Evolutionary conservation across 2,888 invertebrate species (phyloP).

Genomic region (Notodonta dromedarius): DNA sequence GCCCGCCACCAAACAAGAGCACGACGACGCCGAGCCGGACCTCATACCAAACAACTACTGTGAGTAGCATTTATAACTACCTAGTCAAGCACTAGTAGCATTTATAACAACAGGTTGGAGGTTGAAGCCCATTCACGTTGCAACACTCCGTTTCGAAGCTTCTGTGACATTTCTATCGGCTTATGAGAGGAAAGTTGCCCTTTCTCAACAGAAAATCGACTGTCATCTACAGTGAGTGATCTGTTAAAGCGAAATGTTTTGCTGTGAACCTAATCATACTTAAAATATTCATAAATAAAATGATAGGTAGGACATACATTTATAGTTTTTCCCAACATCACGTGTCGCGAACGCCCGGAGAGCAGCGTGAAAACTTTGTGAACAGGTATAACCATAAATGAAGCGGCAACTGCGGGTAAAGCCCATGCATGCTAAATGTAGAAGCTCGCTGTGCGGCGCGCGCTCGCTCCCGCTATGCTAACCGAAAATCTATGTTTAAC

Average conservation of each 20-base stretch:
- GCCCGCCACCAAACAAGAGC: conserved; percentile 45
- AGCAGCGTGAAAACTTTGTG: not conserved
- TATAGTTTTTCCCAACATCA: not conserved
- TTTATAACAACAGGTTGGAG: too few species aligned
- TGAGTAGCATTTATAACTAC: conserved; percentile 39
- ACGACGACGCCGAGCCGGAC: conserved; percentile 76
- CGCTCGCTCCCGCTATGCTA: conserved; percentile 1
- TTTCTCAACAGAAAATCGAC: too few species aligned
- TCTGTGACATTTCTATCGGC: too few species aligned
- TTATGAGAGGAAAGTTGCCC: too few species aligned
- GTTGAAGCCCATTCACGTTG: too few species aligned
- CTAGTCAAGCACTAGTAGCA: too few species aligned
- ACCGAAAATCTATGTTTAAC: not conserved
- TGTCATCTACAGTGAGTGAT: too few species aligned
- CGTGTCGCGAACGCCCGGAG: not conserved
- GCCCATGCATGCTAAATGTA: too few species aligned
- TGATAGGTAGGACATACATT: conserved; percentile 6
- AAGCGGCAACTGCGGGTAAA: not conserved
- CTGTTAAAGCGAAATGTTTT: too few species aligned
- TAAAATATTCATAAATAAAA: not conserved
- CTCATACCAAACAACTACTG: conserved; percentile 78
- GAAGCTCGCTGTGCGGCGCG: not conserved
- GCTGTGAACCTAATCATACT: too few species aligned
- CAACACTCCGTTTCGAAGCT: too few species aligned
- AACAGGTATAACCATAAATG: not conserved